Conservation (phyloP, 2,797 vertebrate species). For the Cyprinodon diabolis region DNA sequence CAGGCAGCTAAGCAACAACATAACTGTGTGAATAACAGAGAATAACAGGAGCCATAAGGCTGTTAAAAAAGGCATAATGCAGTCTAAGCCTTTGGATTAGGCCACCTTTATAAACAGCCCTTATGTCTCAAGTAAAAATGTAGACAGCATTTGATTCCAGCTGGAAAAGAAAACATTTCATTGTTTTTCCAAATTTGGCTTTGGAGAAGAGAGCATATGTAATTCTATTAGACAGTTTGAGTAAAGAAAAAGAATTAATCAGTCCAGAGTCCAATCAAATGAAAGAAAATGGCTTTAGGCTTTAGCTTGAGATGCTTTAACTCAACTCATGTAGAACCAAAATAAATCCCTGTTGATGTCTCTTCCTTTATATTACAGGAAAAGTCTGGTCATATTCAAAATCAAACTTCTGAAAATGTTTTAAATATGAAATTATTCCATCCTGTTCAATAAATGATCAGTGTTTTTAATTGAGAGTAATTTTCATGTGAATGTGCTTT, state of each 20-base stretch:
- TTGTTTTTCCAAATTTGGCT: constrained; percentile 47
- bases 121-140: constrained; percentile 34
- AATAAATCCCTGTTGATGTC: constrained; percentile 1
- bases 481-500: too few relatives aligned
- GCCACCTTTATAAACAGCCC: constrained; percentile 14
- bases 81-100: constrained; percentile 28
- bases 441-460: too few relatives aligned
- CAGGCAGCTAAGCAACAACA: not conserved
- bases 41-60: not conserved
- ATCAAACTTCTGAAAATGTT: not conserved
- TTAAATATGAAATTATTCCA: too few relatives aligned
- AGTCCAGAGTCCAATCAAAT: constrained; percentile 32
- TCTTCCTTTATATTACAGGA: not conserved
- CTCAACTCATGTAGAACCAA: constrained; percentile 15
- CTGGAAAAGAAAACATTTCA: constrained; percentile 50
- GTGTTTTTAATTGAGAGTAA: too few relatives aligned
- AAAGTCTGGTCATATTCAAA: not conserved
- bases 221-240: constrained; percentile 44
- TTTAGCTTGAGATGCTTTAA: constrained; percentile 29
- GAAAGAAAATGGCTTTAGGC: constrained; percentile 56
- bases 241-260: constrained; percentile 36
- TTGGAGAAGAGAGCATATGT: constrained; percentile 40
- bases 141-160: constrained; percentile 32
- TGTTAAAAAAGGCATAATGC: constrained; percentile 16
- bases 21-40: not conserved